Evolutionary conservation across 2,888 invertebrate species (phyloP), one percentile per base, ranked within the genome.

Genomic region (Mythimna lalbum): DNA sequence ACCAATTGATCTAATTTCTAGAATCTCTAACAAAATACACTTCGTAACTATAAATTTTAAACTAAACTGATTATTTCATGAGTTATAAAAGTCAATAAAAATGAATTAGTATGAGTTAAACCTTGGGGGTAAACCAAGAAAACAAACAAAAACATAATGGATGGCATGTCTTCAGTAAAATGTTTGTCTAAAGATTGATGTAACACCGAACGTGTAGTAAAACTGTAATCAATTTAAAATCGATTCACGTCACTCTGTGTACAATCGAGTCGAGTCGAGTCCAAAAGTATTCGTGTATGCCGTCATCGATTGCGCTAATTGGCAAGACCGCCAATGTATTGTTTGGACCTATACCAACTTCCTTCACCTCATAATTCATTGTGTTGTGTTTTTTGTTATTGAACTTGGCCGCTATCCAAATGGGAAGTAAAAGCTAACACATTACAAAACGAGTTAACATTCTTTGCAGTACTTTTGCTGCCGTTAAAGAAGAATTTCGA

Each of bases 301-400:
- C 64, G 79, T 69, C 73, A 73, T 69, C 70, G 67, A 76, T 72
- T 82, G 76, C 69, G 80, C 72, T 80, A 82, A 82, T 82, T 83
- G 81, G 81, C 77, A 78, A 61, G 33, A 67, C 66, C n/a, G 50
- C 66, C 47, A 33, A 50, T 70, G 77, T 78, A 73, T 75, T 81
- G 69, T 79, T 84, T 84, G 85, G 85, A 81, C 76, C 79, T 79
- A 76, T 76, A 85, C 83, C 83, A 85, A 85, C 79, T 83, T 82
- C 82, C 82, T 74, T 83, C 72, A 76, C 66, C 75, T 77, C 76
- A 71, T 85, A 81, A 83, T 71, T 85, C 85, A 83, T 81, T 72
- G 70, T 81, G 55, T 65, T 68, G 49, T 73, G 70, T 84, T 82
- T 83, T 78, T 82, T 76, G 63, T 50, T 75, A 73, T 83, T 76